Percentiles rank a stretch among this genome's conserved stretches.
Conservation (phyloP, 2,888 invertebrate genomes). For the Amphiduros pacificus region DNA sequence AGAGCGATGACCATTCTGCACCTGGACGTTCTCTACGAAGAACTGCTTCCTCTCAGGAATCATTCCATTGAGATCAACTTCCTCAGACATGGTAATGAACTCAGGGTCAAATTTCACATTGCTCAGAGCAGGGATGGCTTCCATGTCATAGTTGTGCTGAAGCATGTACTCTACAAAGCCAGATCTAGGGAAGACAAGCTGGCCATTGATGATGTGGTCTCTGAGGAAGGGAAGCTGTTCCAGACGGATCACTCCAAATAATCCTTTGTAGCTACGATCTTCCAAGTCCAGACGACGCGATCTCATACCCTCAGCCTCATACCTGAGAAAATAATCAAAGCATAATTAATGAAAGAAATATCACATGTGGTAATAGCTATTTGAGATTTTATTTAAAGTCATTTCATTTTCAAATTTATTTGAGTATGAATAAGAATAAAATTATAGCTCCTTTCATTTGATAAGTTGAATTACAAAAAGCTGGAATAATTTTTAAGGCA, state of each 20-base stretch:
- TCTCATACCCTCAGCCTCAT: slow-evolving; percentile 13
- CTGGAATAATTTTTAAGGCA: too few species aligned
- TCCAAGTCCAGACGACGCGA: slow-evolving; percentile 9
- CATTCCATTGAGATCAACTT: background rate
- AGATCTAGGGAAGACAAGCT: slow-evolving; percentile 18
- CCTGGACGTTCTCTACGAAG: background rate
- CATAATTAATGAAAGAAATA: too few species aligned
- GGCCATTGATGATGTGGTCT: slow-evolving; percentile 18
- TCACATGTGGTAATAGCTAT: too few species aligned
- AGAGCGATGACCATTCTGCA: background rate
- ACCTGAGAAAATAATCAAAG: too few species aligned
- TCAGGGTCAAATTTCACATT: slow-evolving; percentile 13
- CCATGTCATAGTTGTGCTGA: background rate
- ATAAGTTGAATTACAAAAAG: too few species aligned
- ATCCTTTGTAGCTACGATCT: slow-evolving; percentile 12
- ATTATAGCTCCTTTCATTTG: too few species aligned
- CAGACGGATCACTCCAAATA: slow-evolving; percentile 1
- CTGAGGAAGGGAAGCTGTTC: slow-evolving; percentile 3
- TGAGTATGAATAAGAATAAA: too few species aligned
- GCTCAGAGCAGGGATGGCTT: background rate
- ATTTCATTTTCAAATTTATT: too few species aligned
- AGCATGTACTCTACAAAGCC: slow-evolving; percentile 16
- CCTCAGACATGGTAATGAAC: background rate
- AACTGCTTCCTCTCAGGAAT: slow-evolving; percentile 4
- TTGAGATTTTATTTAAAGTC: too few species aligned